Conservation (phyloP, 1,140 invertebrate species). For the Ceratitis capitata region DNA sequence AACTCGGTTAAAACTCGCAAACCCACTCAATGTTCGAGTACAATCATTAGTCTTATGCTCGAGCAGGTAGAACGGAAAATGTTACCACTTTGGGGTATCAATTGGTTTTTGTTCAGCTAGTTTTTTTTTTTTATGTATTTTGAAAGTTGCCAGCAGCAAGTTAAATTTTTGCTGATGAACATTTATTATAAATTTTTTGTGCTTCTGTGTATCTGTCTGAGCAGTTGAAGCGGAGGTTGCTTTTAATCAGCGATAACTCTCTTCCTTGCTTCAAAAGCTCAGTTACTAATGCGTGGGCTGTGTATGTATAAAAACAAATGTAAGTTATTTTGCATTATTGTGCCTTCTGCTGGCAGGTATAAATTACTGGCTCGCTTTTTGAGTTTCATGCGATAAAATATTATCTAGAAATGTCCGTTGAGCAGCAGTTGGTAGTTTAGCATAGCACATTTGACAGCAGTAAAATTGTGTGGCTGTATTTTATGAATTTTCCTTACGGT, state of each 20-base stretch:
- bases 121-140: not conserved
- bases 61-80: not conserved
- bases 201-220: not conserved
- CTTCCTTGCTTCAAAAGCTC: not conserved
- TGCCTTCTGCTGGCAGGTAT: not conserved
- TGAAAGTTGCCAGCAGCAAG: not conserved
- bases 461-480: not conserved
- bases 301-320: too few species aligned
- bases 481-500: not conserved
- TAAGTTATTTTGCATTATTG: not conserved
- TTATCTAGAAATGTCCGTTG: not conserved
- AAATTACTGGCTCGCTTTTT: not conserved
- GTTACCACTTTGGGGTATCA: not conserved
- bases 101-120: not conserved
- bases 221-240: not conserved
- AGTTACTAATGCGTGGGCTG: not conserved
- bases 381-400: not conserved
- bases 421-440: not conserved
- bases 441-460: not conserved
- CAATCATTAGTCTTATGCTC: constrained; percentile 34
- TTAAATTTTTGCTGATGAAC: not conserved
- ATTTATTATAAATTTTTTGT: constrained; percentile 20
- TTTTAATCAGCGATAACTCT: not conserved
- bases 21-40: not conserved
- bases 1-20: not conserved